Evolutionary conservation across 2,797 vertebrate species (phyloP), one percentile per base, ranked within the genome.

Genomic region (Sparus aurata): DNA sequence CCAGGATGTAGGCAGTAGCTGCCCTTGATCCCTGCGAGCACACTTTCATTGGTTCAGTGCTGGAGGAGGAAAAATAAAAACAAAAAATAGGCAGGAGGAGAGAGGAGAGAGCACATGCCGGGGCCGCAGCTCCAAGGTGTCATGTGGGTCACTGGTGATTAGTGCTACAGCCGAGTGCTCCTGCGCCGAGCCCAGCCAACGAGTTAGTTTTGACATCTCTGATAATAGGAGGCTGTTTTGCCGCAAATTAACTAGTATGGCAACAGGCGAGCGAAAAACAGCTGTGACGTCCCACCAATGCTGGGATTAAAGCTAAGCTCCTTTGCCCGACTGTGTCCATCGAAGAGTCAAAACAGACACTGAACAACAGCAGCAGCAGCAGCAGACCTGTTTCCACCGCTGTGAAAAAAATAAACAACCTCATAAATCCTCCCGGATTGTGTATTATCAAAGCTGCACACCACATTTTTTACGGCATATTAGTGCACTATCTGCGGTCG

Each of bases 241-340:
- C 82, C 77, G 77, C 82, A 90, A 91, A 92, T 90, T 80, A 92
- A 89, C 85, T 71, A 54, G 79, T 70, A 73, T 66, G 70, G 83
- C 83, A 81, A 69, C 80, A 83, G 82, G 91, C 82, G 68, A 89
- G 83, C 84, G 30, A 87, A 91, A 93, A 93, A 89, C 91, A 94
- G 90, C 91, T 92, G 92, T 90, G 90, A 89, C 77, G 85, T 85
- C 80, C 87, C 89, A 89, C 86, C 82, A 72, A 69, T 76, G 70
- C 75, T 79, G 20, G 92, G 94, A 95, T 94, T 94, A 92, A 81
- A 87, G 78, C 70, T 93, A 94, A 95, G 90, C 91, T 89, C 77
- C 88, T 95, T 94, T 92, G 85, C 89, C 69, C 57, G 86, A 74
- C 77, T 84, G 74, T 75, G 85, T 90, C 89, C 89, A 80, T 88